phyloP scores from a whole-genome alignment of 2,113 vertebrate genomes.

The Thamnophis sirtalis region DNA sequence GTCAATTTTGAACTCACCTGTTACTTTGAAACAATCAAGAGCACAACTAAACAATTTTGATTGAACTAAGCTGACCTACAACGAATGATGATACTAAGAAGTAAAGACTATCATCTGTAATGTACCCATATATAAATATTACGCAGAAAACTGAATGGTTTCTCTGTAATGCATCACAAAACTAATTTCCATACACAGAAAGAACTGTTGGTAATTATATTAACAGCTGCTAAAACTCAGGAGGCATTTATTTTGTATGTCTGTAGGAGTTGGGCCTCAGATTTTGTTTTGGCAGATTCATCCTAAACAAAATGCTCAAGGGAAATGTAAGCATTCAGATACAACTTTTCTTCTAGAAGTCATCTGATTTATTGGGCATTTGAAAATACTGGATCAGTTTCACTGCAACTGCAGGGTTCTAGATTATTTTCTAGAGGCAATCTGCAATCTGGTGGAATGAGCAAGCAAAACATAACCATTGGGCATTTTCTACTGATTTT shows the following conservation, averaged over 20 bases:
- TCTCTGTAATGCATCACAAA: neutral
- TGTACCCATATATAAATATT: neutral
- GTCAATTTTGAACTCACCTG: constrained; percentile 75
- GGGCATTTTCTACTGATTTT: neutral
- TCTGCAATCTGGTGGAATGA: neutral
- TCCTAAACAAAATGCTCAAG: neutral
- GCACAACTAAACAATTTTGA: neutral
- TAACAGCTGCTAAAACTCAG: neutral
- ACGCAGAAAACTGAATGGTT: neutral
- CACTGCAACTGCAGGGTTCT: neutral
- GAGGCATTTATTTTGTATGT: neutral
- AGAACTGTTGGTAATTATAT: neutral
- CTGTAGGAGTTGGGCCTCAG: neutral
- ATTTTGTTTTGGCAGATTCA: neutral
- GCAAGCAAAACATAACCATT: neutral
- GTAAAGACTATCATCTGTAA: neutral
- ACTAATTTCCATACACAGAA: neutral
- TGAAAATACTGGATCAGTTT: constrained; percentile 1
- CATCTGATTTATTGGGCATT: neutral
- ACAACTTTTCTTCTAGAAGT: neutral
- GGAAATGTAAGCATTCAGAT: neutral
- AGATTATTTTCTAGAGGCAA: constrained; percentile 4
- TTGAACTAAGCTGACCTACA: neutral
- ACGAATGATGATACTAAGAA: neutral
- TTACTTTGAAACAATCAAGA: constrained; percentile 64